Base-by-base conservation (phyloP, 1,140 invertebrate genomes). In the Papilio helenus region DNA sequence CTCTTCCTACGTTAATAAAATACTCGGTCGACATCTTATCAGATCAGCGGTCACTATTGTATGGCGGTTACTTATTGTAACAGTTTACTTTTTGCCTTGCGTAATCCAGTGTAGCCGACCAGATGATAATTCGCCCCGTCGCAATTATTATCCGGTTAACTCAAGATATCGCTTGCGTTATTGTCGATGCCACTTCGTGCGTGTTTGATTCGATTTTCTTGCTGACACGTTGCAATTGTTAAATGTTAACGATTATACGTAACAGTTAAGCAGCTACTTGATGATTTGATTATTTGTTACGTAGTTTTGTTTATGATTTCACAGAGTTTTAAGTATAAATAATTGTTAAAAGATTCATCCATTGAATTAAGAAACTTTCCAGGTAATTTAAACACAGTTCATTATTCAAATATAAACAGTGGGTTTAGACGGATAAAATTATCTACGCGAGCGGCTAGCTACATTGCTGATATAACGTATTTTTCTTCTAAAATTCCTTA, bases 121-220 rank as follows among this genome's bases (percentile, higher is more conserved):
- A 85, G 83, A 90, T 88, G 87, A 87, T 91, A 90, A 92, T 93
- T 91, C 90, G 88, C 83, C 87, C 83, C 85, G 83, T 84, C 85
- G 87, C 85, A 85, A 87, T 85, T 84, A 85, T 84, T 79, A 81
- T 82, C 82, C 81, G 80, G 83, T 82, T 82, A 83, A 80, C 81
- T 86, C 82, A 82, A 65, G 80, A 85, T 85, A 89, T 85, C 84
- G 87, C 85, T 90, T 88, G 87, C 85, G 86, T 89, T 89, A 89
- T 87, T 88, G 88, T 89, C 76, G 82, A 82, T 79, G 84, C 77
- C 83, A 85, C 83, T 87, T 92, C 90, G 91, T 92, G 90, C 90
- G 90, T 92, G 83, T 79, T 90, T 88, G 88, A 93, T 92, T 89
- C 86, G 87, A 89, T 86, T 88, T 89, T 85, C 87, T 88, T 86